Evolutionary conservation across 2,888 invertebrate genomes (phyloP), one percentile per base, ranked within the genome.

Genomic region (Clitarchus hookeri): DNA sequence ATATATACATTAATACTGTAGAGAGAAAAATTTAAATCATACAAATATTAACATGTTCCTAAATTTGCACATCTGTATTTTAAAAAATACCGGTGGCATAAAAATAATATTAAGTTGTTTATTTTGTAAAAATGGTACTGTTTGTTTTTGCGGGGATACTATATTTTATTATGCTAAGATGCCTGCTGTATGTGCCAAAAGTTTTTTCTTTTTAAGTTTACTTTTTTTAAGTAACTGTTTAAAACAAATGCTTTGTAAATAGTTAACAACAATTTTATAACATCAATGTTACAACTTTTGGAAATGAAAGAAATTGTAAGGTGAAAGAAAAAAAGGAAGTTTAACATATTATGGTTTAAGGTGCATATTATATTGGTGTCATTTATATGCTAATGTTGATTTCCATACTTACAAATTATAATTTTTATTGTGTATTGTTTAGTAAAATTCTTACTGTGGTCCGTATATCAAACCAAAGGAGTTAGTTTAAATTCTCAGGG

Each of bases 181-280:
- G 65, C 65, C 65, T 65, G n/a, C 65, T 65, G 65, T 9, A n/a
- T 65, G 65, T 65, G 65, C 65, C 65, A 65, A 65, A 65, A 65
- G 65, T 65, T 48, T 65, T n/a, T 19, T 65, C 6, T 65, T 65
- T 65, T 65, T n/a, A 65, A 65, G 65, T 23, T 16, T 1, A 23
- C 65, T n/a, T 65, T n/a, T 48, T 16, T 48, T 48, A 48, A 65
- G n/a, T 65, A 65, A 65, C 23, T n/a, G n/a, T 65, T 65, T 12
- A 23, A n/a, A 65, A 23, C 8, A 65, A 16, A 65, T 23, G 13
- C 8, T 65, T n/a, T n/a, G 23, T 12, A 65, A 16, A n/a, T 65
- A 65, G 65, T 23, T 65, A 65, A 65, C 65, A 65, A 19, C 16
- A 65, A 16, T 48, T 48, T 6, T 6, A 13, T 48, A 48, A 48